Evolutionary conservation across 2,888 invertebrate species (phyloP).

Genomic region (Peribatodes rhomboidaria): DNA sequence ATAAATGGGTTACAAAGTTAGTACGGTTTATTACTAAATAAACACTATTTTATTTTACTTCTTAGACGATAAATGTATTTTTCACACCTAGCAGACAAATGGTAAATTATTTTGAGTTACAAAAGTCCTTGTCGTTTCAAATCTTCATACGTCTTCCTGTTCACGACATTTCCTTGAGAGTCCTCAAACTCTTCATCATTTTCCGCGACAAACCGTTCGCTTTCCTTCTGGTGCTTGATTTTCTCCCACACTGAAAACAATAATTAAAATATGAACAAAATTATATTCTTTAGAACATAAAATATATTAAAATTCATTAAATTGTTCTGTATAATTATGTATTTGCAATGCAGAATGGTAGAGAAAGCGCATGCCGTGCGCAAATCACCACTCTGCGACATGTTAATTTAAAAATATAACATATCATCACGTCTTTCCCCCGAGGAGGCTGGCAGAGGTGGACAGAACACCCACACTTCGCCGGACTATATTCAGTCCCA

Average conservation of each 20-base stretch:
- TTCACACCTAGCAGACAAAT: neutral
- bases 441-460: no score
- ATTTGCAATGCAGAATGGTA: no score
- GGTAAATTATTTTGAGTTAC: conserved; percentile 75
- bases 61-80: neutral
- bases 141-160: conserved; percentile 99
- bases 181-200: conserved; percentile 99
- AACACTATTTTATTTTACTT: neutral
- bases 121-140: conserved; percentile 98
- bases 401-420: no score
- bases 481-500: no score
- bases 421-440: no score
- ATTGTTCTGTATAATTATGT: no score
- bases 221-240: conserved; percentile 97
- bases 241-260: conserved; percentile 96
- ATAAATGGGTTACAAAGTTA: neutral
- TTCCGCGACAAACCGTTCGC: conserved; percentile 98
- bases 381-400: neutral
- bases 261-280: conserved; percentile 18
- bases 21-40: conserved; percentile 3
- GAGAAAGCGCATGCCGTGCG: neutral
- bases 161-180: conserved; percentile 99
- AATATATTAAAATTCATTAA: no score
- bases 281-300: no score
- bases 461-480: no score